These are phyloP conservation scores for Suricata suricatta DNA, from an alignment of 2,113 vertebrate genomes.

Conservation along the genomic window DNA sequence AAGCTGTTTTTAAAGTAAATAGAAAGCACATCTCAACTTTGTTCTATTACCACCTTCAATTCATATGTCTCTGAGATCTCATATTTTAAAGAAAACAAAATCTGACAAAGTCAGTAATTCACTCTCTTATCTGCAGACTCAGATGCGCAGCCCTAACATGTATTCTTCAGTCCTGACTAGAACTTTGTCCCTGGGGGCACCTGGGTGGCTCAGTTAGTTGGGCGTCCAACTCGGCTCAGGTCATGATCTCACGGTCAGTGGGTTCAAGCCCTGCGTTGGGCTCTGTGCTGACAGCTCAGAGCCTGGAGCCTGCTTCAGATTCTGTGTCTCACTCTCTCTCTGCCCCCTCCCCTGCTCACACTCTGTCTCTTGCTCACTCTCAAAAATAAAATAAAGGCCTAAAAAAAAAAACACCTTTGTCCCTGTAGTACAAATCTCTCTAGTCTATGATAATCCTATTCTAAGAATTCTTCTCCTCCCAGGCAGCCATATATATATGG, in stretches of 20 bases:
- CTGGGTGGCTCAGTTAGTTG: no score
- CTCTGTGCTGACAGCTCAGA: no score
- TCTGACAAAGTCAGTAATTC: not conserved
- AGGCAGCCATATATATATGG: not conserved
- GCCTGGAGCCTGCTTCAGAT: no score
- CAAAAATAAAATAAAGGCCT: no score
- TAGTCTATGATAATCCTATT: not conserved
- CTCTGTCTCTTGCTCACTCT: no score
- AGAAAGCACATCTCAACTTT: not conserved
- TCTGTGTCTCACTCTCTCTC: no score
- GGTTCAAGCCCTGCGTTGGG: no score
- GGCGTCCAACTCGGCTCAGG: no score
- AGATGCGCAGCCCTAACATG: not conserved
- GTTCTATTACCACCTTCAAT: not conserved
- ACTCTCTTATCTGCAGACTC: not conserved
- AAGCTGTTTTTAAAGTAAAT: not conserved
- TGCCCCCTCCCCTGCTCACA: no score
- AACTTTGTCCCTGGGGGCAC: not conserved
- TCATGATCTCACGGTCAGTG: no score
- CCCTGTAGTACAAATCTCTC: not conserved
- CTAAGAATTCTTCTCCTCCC: not conserved
- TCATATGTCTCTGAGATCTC: not conserved
- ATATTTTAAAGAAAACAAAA: not conserved
- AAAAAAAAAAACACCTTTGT: not conserved
- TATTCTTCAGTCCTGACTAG: not conserved